A percentile compares a stretch with the other conserved stretches of the same genome.
Conservation (phyloP, 2,888 invertebrate genomes). For the Calameuta filiformis region DNA sequence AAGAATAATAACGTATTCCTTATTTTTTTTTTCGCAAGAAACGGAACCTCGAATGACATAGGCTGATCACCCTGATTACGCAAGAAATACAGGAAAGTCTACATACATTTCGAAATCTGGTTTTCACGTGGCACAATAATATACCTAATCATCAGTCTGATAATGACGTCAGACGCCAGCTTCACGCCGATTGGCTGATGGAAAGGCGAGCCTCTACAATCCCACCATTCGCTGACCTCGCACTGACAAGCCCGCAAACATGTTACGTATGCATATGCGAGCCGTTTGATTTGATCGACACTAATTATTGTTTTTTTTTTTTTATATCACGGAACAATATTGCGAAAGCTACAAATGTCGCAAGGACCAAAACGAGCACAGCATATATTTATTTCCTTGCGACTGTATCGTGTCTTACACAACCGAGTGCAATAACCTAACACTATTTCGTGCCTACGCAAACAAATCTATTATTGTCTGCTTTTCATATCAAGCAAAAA, state of each 20-base stretch:
- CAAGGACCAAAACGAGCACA: background rate
- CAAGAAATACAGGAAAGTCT: background rate
- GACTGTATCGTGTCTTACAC: background rate
- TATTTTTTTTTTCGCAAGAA: background rate
- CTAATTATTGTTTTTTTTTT: background rate
- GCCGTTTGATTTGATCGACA: background rate
- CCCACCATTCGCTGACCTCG: background rate
- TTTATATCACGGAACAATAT: background rate
- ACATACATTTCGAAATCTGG: background rate
- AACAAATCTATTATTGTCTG: background rate
- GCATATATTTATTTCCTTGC: background rate
- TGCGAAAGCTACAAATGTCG: background rate
- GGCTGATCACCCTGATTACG: background rate
- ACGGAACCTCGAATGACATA: background rate
- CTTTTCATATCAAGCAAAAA: background rate
- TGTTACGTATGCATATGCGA: background rate
- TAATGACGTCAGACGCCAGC: background rate
- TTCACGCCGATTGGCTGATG: background rate
- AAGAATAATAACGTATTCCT: background rate
- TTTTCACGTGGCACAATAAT: background rate
- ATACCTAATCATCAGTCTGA: background rate
- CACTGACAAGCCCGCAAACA: background rate
- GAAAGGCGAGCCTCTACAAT: background rate
- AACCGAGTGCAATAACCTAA: background rate
- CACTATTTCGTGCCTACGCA: background rate